Conservation (phyloP, 2,797 vertebrate species). For the Chrosomus eos region DNA sequence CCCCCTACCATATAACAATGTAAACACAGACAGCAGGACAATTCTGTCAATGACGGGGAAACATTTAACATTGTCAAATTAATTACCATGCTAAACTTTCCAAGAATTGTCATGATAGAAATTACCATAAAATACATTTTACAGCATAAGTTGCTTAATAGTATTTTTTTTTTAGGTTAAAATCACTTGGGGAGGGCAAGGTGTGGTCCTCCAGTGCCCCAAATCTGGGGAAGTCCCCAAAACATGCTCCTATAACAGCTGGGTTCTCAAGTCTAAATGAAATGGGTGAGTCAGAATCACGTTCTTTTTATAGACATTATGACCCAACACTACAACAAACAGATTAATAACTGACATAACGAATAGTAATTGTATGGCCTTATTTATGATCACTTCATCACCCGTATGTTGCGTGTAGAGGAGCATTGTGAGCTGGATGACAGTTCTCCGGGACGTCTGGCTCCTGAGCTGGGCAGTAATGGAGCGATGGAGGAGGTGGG, state of each 20-base stretch:
- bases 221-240: conserved; percentile 92
- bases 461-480: conserved; percentile 77
- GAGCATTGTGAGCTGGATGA: conserved; percentile 82
- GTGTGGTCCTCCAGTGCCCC: conserved; percentile 92
- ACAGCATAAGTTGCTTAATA: not conserved
- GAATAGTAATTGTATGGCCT: not conserved
- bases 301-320: not conserved
- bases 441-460: conserved; percentile 72
- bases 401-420: conserved; percentile 71
- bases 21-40: too few species aligned
- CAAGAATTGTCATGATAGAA: not conserved
- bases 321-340: not conserved
- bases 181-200: conserved; percentile 87
- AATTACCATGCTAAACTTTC: not conserved
- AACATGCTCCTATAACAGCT: conserved; percentile 83
- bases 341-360: not conserved
- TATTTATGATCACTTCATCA: not conserved
- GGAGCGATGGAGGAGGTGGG: conserved; percentile 73
- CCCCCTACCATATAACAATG: too few species aligned
- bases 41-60: too few species aligned
- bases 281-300: conserved; percentile 83
- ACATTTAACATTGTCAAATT: too few species aligned
- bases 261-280: conserved; percentile 91
- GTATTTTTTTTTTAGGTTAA: conserved; percentile 75
- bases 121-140: not conserved